A percentile compares a stretch with the other conserved stretches of the same genome.
These are phyloP conservation scores for Stomorhina lunata DNA, from an alignment of 2,888 invertebrate species.

Conservation along the genomic window DNA sequence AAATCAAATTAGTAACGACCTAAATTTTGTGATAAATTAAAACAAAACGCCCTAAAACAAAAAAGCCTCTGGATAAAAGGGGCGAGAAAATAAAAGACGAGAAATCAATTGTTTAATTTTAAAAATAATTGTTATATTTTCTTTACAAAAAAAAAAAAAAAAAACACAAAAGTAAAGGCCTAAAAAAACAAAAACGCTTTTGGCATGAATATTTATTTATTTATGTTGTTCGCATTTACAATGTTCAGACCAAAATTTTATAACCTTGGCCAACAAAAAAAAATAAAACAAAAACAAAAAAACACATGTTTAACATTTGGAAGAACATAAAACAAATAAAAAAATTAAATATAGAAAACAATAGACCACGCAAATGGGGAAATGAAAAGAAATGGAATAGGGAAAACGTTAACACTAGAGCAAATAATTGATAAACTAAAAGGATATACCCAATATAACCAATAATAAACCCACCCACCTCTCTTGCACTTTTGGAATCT, in stretches of 20 bases:
- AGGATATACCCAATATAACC: background rate
- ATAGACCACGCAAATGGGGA: background rate
- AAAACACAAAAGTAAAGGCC: background rate
- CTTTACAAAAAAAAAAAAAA: background rate
- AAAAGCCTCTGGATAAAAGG: background rate
- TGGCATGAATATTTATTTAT: constrained; percentile 6
- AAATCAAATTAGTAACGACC: constrained; percentile 8
- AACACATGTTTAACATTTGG: background rate
- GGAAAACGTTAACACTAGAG: background rate
- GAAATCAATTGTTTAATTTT: background rate
- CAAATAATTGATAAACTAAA: background rate
- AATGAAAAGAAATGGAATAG: no score
- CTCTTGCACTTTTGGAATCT: background rate
- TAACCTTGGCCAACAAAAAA: constrained; percentile 42
- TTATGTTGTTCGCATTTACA: background rate
- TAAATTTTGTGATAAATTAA: background rate
- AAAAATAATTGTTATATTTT: background rate
- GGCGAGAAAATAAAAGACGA: background rate
- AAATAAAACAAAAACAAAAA: background rate
- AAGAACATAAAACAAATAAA: background rate
- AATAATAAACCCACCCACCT: background rate
- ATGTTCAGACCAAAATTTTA: no score
- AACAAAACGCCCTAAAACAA: background rate
- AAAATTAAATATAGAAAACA: background rate
- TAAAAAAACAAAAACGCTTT: background rate